phyloP scores from a whole-genome alignment of 2,113 vertebrate species.

The Rhodinocichla rosea region DNA sequence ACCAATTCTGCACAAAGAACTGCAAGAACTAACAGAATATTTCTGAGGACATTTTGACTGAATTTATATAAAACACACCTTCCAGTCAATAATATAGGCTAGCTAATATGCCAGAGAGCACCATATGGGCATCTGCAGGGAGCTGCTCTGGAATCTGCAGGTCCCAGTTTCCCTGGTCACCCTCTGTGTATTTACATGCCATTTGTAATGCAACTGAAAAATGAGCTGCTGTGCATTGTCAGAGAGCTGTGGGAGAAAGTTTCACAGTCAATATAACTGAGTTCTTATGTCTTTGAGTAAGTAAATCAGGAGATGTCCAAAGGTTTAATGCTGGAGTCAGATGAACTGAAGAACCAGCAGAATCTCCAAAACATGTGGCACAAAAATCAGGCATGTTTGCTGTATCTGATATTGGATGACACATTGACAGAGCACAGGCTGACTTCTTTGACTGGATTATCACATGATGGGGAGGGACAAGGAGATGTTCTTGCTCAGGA shows the following conservation, averaged over 20 bases:
- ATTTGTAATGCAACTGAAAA: not conserved
- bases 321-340: not conserved
- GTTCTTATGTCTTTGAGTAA: not conserved
- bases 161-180: not conserved
- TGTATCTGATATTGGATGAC: not conserved
- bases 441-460: not conserved
- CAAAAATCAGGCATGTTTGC: not conserved
- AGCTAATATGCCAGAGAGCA: not conserved
- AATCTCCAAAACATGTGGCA: not conserved
- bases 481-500: not conserved
- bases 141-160: not conserved
- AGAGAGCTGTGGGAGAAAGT: not conserved
- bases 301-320: not conserved
- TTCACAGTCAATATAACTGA: not conserved
- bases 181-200: not conserved
- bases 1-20: not conserved
- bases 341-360: not conserved
- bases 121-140: accelerated
- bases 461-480: not conserved
- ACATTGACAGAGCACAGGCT: not conserved
- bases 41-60: not conserved
- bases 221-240: not conserved
- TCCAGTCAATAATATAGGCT: not conserved
- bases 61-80: not conserved
- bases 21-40: not conserved